Evolutionary conservation across 1,140 invertebrate species (phyloP).

Genomic region (Calephelis virginiensis): DNA sequence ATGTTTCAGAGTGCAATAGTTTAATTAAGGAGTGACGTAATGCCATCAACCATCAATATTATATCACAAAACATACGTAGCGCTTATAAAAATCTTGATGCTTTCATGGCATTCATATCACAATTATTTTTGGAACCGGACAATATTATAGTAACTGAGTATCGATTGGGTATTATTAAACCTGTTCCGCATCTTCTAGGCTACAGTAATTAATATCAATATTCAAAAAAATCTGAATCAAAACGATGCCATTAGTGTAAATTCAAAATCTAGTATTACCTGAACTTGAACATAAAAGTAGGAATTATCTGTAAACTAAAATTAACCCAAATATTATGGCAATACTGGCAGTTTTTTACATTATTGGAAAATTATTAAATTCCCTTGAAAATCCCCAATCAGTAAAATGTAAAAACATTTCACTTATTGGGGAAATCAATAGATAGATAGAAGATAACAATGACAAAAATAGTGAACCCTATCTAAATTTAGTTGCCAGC

Average conservation of each 20-base stretch:
- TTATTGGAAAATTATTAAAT: slow-evolving; percentile 18
- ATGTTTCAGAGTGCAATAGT: slow-evolving; percentile 13
- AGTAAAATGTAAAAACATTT: no score
- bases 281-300: slow-evolving; percentile 17
- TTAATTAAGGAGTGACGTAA: slow-evolving; percentile 6
- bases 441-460: not conserved
- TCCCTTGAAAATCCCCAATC: no score
- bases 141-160: slow-evolving; percentile 27
- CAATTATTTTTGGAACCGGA: slow-evolving; percentile 20
- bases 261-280: slow-evolving; percentile 20
- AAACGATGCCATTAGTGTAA: slow-evolving; percentile 26
- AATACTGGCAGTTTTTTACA: slow-evolving; percentile 19
- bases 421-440: not conserved
- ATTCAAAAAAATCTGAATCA: slow-evolving; percentile 23
- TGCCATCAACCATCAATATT: slow-evolving; percentile 11
- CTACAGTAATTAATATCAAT: slow-evolving; percentile 22
- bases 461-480: not conserved
- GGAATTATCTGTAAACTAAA: slow-evolving; percentile 22
- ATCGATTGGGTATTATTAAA: slow-evolving; percentile 6
- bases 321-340: slow-evolving; percentile 17
- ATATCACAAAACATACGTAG: slow-evolving; percentile 27
- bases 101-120: slow-evolving; percentile 19
- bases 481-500: not conserved
- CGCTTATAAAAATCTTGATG: slow-evolving; percentile 25
- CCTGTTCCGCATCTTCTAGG: not conserved